Conservation (phyloP, 2,113 vertebrate species). For the Arenaria interpres region DNA sequence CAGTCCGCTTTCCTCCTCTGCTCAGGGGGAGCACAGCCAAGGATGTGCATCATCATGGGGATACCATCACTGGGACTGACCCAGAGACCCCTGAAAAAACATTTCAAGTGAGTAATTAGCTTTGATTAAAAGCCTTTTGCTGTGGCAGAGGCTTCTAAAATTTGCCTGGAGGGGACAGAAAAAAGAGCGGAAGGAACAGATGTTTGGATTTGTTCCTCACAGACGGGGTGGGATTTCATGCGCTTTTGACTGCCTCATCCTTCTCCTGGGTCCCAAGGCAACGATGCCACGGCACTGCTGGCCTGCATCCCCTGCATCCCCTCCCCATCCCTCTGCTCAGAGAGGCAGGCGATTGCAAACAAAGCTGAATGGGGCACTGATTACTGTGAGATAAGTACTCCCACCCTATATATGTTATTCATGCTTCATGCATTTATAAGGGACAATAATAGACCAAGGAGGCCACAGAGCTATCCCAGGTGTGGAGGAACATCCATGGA, state of each 20-base stretch:
- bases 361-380: neutral
- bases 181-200: neutral
- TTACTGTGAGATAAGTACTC: neutral
- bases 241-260: neutral
- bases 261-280: neutral
- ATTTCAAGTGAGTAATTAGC: neutral
- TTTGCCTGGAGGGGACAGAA: neutral
- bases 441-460: neutral
- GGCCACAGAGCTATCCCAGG: neutral
- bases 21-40: neutral
- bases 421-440: neutral
- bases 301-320: neutral
- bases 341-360: neutral
- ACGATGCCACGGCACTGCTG: accelerated
- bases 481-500: neutral
- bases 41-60: neutral
- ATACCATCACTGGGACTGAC: neutral
- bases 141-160: neutral
- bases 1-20: accelerated
- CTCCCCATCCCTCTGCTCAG: neutral
- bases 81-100: neutral
- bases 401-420: neutral
- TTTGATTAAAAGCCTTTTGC: conserved; percentile 24
- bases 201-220: neutral
- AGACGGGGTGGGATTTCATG: neutral